Evolutionary conservation across 1,140 invertebrate genomes (phyloP), one percentile per base, ranked within the genome.

Genomic region (Platyscapa corneri): DNA sequence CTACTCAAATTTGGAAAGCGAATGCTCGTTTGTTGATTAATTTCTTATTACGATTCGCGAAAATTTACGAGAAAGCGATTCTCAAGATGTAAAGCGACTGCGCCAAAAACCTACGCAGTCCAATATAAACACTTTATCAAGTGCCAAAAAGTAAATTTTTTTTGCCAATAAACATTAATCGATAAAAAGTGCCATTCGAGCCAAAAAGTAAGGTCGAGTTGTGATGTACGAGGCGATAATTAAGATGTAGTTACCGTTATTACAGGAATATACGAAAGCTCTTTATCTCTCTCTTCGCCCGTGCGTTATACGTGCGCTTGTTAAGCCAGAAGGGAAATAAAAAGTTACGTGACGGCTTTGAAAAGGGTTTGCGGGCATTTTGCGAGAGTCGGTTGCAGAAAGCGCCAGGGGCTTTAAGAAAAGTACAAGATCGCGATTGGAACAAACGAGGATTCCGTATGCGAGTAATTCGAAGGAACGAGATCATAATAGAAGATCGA

Each of bases 381-480:
- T 6, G n/a, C 18, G 3, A n/a, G 16, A 32, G 2, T 39, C 10
- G 27, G 27, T 46, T 32, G n/a, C 12, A 74, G 18, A 42, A 37
- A 39, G 37, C 6, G 8, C 5, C 3, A 74, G 1, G 39, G 20
- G 34, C 18, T 74, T 42, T 39, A 42, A 42, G 70, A 64, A 32
- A 56, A 34, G n/a, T 18, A 18, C n/a, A 37, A n/a, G 49, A 72
- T 32, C 64, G 1, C 49, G 67, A 82, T 75, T 60, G 46, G 81
- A 82, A 75, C 27, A 82, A 82, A 75, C 27, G 49, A 60, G 53
- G 53, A 82, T 75, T 82, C 60, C 32, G 49, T 75, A 64, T 74
- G 20, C 8, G n/a, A 1, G 42, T 37, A 27, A 82, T 72, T 53
- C 27, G 34, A 82, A 72, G 46, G 72, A 82, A 39, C 34, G 12